Percentiles rank a stretch among this genome's conserved stretches.
Evolutionary conservation across 2,113 vertebrate species (phyloP).

Genomic region (Odontophorus gujanensis): DNA sequence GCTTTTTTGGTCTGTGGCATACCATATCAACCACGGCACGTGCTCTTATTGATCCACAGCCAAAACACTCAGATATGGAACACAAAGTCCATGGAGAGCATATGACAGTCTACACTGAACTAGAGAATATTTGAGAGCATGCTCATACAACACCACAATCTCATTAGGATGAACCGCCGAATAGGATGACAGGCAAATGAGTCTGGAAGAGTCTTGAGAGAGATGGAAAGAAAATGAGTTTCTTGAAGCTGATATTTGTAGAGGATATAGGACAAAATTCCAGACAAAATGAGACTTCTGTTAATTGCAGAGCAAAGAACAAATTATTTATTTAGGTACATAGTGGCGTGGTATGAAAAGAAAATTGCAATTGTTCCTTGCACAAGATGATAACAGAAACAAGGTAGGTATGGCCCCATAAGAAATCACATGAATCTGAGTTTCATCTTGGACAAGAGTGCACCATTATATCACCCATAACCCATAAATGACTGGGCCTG

Average conservation of each 20-base stretch:
- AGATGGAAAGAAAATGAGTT: not conserved
- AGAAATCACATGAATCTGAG: not conserved
- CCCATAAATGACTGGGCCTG: not conserved
- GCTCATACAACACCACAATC: not conserved
- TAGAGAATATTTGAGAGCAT: not conserved
- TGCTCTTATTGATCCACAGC: not conserved
- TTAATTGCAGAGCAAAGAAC: not conserved
- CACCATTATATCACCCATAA: not conserved
- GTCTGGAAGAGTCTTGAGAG: not conserved
- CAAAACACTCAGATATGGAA: not conserved
- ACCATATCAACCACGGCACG: fast-evolving
- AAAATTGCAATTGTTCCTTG: not conserved
- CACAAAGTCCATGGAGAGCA: not conserved
- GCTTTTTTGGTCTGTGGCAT: not conserved
- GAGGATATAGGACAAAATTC: not conserved
- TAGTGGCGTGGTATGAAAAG: not conserved
- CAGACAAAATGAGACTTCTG: not conserved
- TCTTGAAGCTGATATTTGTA: not conserved
- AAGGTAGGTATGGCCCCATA: not conserved
- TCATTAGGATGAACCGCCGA: not conserved
- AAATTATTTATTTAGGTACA: not conserved
- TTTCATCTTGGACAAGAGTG: not conserved
- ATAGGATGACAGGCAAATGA: too few species aligned
- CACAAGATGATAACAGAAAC: not conserved
- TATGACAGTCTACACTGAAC: not conserved